phyloP scores from a whole-genome alignment of 92 coral and sea anemone species.

The Bergia sp. region DNA sequence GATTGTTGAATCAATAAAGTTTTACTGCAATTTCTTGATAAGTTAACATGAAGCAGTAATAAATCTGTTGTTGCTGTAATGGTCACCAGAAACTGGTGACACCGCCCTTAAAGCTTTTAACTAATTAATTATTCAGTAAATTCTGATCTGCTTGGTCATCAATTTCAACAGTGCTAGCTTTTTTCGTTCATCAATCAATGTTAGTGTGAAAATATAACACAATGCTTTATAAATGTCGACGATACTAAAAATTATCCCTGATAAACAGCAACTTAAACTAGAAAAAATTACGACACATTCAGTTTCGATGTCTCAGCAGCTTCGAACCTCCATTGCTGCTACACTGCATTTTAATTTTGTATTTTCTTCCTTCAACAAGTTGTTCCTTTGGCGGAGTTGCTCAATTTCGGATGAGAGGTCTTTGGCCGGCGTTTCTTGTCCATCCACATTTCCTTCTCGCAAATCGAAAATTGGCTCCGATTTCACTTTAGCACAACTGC shows the following conservation, averaged over 20 bases:
- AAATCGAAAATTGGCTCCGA: conserved; percentile 21
- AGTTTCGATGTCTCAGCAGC: conserved; percentile 29
- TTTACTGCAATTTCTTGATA: background rate
- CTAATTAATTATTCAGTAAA: conserved; percentile 17
- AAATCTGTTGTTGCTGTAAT: background rate
- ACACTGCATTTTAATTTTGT: conserved; percentile 61
- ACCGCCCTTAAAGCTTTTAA: background rate
- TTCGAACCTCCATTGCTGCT: conserved; percentile 26
- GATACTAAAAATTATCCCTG: background rate
- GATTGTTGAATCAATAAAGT: background rate
- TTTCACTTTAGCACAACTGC: conserved; percentile 43
- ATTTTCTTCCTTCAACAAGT: conserved; percentile 77
- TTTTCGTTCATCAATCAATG: background rate
- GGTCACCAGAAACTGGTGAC: background rate
- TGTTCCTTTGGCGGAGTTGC: conserved; percentile 74
- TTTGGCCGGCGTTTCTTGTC: conserved; percentile 9
- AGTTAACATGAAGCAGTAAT: background rate
- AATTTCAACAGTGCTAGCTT: background rate
- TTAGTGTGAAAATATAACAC: background rate
- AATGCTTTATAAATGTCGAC: background rate
- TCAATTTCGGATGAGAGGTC: conserved; percentile 65
- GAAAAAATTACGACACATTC: background rate
- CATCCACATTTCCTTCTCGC: background rate
- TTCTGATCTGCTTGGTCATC: conserved; percentile 13
- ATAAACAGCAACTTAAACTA: background rate